These are phyloP conservation scores for Sylvicola cinctus DNA, from an alignment of 2,888 invertebrate species.

Conservation along the genomic window DNA sequence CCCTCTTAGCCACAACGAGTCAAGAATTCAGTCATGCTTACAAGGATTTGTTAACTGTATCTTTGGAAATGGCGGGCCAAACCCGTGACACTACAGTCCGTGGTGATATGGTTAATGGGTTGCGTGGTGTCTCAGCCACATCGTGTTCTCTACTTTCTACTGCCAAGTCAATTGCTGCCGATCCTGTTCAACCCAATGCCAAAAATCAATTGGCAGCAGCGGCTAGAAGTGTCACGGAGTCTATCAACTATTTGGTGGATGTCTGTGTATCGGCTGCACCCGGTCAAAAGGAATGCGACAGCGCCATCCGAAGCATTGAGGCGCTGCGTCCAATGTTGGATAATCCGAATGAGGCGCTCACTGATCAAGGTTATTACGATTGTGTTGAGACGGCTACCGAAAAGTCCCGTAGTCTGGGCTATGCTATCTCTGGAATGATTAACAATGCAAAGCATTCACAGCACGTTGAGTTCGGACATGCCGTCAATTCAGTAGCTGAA, in stretches of 20 bases:
- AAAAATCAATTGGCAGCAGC: conserved; percentile 76
- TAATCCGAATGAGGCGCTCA: conserved; percentile 72
- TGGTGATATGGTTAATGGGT: conserved; percentile 63
- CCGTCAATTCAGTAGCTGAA: conserved; percentile 62
- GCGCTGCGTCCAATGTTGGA: conserved; percentile 63
- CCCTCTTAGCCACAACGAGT: conserved; percentile 50
- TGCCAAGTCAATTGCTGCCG: conserved; percentile 76
- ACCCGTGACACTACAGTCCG: conserved; percentile 55
- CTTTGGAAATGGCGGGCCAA: conserved; percentile 72
- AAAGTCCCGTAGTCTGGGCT: conserved; percentile 64
- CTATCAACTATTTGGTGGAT: conserved; percentile 70
- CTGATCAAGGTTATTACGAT: conserved; percentile 78
- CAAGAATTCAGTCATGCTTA: conserved; percentile 60
- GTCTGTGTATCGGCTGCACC: conserved; percentile 64
- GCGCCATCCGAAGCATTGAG: conserved; percentile 80
- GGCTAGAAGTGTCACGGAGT: conserved; percentile 77
- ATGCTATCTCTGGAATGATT: conserved; percentile 90
- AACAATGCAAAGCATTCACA: conserved; percentile 75
- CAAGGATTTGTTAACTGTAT: conserved; percentile 51
- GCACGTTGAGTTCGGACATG: conserved; percentile 63
- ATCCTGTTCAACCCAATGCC: conserved; percentile 74
- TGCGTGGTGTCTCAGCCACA: conserved; percentile 71
- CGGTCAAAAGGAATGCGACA: conserved; percentile 92
- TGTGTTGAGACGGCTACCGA: conserved; percentile 80
- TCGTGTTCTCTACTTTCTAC: conserved; percentile 71